A percentile compares a stretch with the other conserved stretches of the same genome.
These are phyloP conservation scores for Allophyes oxyacanthae DNA, from an alignment of 2,888 invertebrate species.

Conservation along the genomic window DNA sequence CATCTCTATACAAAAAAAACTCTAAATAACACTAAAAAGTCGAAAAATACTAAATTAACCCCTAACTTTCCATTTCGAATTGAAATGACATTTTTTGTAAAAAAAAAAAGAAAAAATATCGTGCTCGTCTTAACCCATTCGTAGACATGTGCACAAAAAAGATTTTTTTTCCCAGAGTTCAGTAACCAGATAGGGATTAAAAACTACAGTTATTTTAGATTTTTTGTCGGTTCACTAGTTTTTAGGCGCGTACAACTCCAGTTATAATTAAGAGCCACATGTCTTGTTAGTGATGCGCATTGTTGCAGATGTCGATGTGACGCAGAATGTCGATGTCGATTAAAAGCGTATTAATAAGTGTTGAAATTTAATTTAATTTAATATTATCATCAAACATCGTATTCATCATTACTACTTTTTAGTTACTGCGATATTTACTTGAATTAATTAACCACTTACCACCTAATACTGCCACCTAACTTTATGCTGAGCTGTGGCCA, in stretches of 20 bases:
- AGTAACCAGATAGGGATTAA: constrained; percentile 87
- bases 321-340: constrained; percentile 6
- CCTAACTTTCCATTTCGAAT: constrained; percentile 86
- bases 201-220: constrained; percentile 82
- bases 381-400: too few species aligned
- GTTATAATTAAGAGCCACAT: constrained; percentile 87
- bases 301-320: constrained; percentile 38
- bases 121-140: constrained; percentile 82
- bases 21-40: constrained; percentile 66
- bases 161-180: constrained; percentile 72
- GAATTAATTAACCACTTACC: too few species aligned
- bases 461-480: too few species aligned
- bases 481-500: too few species aligned
- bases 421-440: too few species aligned
- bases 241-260: constrained; percentile 78
- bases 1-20: constrained; percentile 71
- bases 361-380: too few species aligned
- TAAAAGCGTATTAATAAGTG: not conserved
- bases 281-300: constrained; percentile 70
- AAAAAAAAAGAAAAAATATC: constrained; percentile 49
- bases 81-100: constrained; percentile 81
- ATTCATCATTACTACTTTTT: too few species aligned
- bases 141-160: constrained; percentile 74
- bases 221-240: constrained; percentile 82
- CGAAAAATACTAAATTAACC: constrained; percentile 82